Evolutionary conservation across 2,888 invertebrate genomes (phyloP), one percentile per base, ranked within the genome.

Genomic region (Metellina segmentata): DNA sequence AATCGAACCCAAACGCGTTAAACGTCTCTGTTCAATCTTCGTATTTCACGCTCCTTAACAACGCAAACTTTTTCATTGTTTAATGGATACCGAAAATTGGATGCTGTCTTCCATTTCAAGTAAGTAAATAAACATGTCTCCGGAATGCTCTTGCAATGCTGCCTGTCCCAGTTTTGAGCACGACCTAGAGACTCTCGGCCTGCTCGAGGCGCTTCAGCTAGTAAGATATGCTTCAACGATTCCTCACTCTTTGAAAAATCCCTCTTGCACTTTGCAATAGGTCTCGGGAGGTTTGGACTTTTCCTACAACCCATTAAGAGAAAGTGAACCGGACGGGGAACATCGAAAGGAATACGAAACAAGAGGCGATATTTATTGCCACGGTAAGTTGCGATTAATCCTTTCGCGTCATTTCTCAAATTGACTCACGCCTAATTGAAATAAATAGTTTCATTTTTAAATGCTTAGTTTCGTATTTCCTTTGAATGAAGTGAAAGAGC

Each of bases 141-240:
- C 70, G n/a, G 13, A 20, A 85, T 34, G 85, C 75, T 85, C 52
- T 61, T 75, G 75, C 85, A 85, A 86, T 70, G 51, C 78, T 48
- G 69, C 19, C 13, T 86, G 86, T 70, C 78, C 86, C 48, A 74
- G 20, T 86, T 86, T 61, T 61, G 8, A 72, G 75, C 19, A 48
- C 51, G 78, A 86, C 86, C 86, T 86, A 72, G 61, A 49, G 70
- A 70, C 69, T 52, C 78, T 51, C 86, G 19, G 78, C 51, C 13
- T 78, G 86, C 86, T 78, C 51, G 78, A 78, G 78, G 86, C 78
- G 78, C 20, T 51, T 70, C 78, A 70, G 70, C 69, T 34, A 34
- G 34, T 72, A 52, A 52, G 79, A 70, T 71, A 87, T 81, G 88
- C 81, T 81, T 69, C 75, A 88, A 20, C 69, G 81, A 70, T 74